Base-by-base conservation (phyloP, 2,888 invertebrate genomes). In the Bellardia pandia region DNA sequence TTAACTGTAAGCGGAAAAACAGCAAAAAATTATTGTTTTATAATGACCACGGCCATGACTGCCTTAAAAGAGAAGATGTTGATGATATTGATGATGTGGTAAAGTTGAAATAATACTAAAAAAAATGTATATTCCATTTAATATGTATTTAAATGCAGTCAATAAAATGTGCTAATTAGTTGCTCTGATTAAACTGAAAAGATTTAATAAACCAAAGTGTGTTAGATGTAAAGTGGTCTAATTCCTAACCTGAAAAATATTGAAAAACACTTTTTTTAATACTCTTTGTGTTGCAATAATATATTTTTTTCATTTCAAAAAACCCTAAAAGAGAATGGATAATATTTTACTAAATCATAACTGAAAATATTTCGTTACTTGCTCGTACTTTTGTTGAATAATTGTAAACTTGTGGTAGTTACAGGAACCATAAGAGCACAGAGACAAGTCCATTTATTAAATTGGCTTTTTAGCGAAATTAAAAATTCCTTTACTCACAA, bases 391-490 rank as follows among this genome's bases (percentile, higher is more conserved):
- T 23, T 11, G 45, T 66, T 45, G 4, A 23, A 64, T 75, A 42
- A 58, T 58, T 68, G 5, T 16, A 76, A 53, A 62, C 45, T 77
- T 66, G 45, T 9, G 62, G 60, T 58, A 37, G 51, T 60, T 62
- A 45, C 23, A 40, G 13, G 37, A 40, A 3, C 51, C 33, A 48
- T 30, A 78, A 64, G 16, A 53, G 33, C 16, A 60, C 9, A 56
- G 64, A 51, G 23, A 42, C 40, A 82, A 53, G 60, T 64, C 48
- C 56, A 86, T 79, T 86, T 79, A 33, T 60, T 53, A 74, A 86
- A 86, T 76, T 79, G 51, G 56, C 79, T 58, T 83, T 83, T 84
- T 80, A 86, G 76, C 51, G 30, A 83, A 84, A 84, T 84, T 84
- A 84, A 86, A 83, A 86, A 86, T 86, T 86, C 79, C 45, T 51